These are phyloP conservation scores for Geodia barretti DNA, from an alignment of 37 sponge, comb jelly and placozoan genomes.

Conservation along the genomic window DNA sequence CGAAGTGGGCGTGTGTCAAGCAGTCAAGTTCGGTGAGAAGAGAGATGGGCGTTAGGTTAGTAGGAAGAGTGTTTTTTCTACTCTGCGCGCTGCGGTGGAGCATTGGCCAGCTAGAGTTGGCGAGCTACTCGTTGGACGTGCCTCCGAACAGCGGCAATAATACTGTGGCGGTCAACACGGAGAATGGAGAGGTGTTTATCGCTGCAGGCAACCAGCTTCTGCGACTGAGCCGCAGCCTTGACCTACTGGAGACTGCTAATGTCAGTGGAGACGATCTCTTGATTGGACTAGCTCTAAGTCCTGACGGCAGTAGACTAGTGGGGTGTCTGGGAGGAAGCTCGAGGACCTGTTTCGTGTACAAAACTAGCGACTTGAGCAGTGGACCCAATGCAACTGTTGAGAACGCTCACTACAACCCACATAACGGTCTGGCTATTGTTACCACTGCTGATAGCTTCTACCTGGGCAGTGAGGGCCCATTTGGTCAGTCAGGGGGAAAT, in stretches of 20 bases:
- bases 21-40: background rate
- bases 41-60: background rate
- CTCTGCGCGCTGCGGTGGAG: background rate
- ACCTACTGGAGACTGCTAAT: constrained; percentile 5
- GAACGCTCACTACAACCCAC: background rate
- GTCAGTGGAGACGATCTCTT: background rate
- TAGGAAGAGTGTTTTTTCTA: background rate
- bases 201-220: constrained; percentile 30
- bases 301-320: constrained; percentile 25
- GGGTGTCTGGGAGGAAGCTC: constrained; percentile 19
- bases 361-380: constrained; percentile 3
- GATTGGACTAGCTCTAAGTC: constrained; percentile 5
- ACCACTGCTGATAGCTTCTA: constrained; percentile 21
- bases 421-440: background rate
- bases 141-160: background rate
- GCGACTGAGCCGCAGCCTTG: constrained; percentile 12
- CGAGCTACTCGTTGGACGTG: background rate
- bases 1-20: background rate
- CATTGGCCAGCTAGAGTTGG: background rate
- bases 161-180: background rate
- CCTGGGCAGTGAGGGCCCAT: background rate
- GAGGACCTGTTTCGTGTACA: constrained; percentile 29
- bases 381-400: background rate
- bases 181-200: constrained; percentile 18
- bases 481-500: background rate